Percentiles rank a stretch among this genome's conserved stretches.
phyloP scores from a whole-genome alignment of 2,113 vertebrate genomes.

The Mungos mungo region DNA sequence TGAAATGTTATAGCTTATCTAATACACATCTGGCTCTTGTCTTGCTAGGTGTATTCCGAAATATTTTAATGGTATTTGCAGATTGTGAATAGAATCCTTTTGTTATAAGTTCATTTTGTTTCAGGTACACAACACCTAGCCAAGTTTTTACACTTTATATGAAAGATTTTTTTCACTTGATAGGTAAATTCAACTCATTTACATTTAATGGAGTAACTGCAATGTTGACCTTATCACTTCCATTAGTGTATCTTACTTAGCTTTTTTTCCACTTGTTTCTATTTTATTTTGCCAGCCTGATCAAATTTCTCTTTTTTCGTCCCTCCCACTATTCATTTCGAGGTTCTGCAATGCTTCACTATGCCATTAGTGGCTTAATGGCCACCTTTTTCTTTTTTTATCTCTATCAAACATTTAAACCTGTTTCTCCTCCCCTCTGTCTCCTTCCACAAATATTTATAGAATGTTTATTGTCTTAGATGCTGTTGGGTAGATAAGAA shows the following conservation, averaged over 20 bases:
- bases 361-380: neutral
- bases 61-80: neutral
- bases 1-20: neutral
- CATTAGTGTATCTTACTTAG: neutral
- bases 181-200: neutral
- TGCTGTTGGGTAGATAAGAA: neutral
- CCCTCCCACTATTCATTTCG: neutral
- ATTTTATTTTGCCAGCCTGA: neutral
- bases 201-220: neutral
- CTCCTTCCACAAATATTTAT: neutral
- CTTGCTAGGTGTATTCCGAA: neutral
- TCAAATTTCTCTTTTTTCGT: neutral
- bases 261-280: neutral
- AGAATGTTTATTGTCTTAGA: neutral
- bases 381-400: neutral
- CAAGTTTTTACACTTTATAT: neutral
- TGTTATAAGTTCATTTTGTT: neutral
- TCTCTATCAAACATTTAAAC: neutral
- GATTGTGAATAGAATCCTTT: neutral
- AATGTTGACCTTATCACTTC: neutral
- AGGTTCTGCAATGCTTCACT: neutral
- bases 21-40: neutral
- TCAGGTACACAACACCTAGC: neutral
- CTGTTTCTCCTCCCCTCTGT: neutral
- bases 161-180: neutral